Evolutionary conservation across 2,888 invertebrate genomes (phyloP), one percentile per base, ranked within the genome.

Genomic region (Drosophila mettleri): DNA sequence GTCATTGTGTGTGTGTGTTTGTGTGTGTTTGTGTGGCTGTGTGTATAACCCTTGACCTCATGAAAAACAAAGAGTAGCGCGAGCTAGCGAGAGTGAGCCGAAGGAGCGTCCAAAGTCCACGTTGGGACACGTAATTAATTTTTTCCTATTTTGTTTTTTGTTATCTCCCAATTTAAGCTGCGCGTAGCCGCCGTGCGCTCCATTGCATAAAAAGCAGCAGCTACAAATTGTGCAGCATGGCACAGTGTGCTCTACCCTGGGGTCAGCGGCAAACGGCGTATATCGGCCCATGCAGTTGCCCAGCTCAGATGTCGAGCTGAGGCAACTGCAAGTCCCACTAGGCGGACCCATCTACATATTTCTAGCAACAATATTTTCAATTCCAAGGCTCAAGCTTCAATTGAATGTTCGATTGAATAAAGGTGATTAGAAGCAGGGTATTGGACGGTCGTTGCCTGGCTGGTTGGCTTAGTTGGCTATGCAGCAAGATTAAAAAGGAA

Each of bases 31-130:
- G 38, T 58, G 36, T 63, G 61, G 60, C 29, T 57, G 57, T 45
- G 52, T 29, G 34, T 58, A 49, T 79, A 84, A 76, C 78, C 76
- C 70, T 78, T 78, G 84, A 81, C 78, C 78, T 73, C 65, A 49
- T 60, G 69, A 55, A 20, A 20, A 61, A 62, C 49, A 62, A 58
- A 54, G 48, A 16, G 16, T 4, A 74, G 8, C 31, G 38, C 41
- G 16, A 45, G 27, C 34, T 16, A 53, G 33, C 9, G 16, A 27
- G n/a, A 20, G 12, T 14, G n/a, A 18, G 41, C 22, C 41, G 27
- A 43, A 27, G 18, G n/a, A 7, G 51, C 27, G 14, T 41, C 52
- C 39, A 59, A 20, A 48, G 48, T 24, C 9, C n/a, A 34, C 41
- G 46, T 22, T 36, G 46, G 36, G 62, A 46, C 69, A 78, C 54